Conservation (phyloP, 2,113 vertebrate genomes). For the Mesocricetus auratus region DNA sequence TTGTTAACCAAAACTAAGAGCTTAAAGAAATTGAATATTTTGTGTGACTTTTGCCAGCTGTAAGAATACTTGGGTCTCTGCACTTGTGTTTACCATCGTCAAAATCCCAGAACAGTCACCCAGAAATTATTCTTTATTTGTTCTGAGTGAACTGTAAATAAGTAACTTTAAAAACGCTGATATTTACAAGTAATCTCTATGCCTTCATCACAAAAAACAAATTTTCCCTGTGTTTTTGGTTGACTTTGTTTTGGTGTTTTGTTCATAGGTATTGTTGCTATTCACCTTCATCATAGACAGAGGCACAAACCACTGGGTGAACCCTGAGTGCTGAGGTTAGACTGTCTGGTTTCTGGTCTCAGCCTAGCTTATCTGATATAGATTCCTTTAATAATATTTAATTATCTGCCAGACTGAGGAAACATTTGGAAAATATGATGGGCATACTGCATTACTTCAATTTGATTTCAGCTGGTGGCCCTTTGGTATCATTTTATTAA, state of each 20-base stretch:
- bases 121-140: neutral
- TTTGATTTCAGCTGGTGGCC: conserved; percentile 48
- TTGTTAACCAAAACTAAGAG: neutral
- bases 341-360: neutral
- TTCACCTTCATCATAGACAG: neutral
- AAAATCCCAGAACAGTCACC: neutral
- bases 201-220: neutral
- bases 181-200: neutral
- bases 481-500: conserved; percentile 46
- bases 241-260: neutral
- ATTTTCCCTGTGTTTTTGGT: neutral
- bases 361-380: neutral
- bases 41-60: neutral
- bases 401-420: conserved; percentile 10
- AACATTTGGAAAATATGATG: conserved; percentile 40
- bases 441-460: neutral
- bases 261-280: neutral
- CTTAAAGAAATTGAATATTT: neutral
- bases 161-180: neutral
- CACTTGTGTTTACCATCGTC: neutral
- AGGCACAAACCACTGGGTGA: neutral
- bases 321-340: neutral
- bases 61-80: neutral
- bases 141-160: neutral
- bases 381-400: conserved; percentile 59